phyloP scores from a whole-genome alignment of 2,888 invertebrate genomes.

The Cephonodes hylas region DNA sequence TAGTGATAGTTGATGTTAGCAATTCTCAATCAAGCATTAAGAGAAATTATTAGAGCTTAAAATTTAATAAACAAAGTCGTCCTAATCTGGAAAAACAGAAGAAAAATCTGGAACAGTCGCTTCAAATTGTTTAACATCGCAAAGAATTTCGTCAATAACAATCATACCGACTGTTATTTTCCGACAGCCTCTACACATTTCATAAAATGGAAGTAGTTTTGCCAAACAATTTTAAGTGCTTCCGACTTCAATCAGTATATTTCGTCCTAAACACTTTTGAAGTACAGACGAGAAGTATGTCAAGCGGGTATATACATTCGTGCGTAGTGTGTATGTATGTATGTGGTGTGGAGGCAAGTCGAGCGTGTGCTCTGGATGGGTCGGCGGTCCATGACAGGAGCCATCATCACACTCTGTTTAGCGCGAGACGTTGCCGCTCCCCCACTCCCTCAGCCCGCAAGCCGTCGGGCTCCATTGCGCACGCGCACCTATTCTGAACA shows the following conservation, averaged over 20 bases:
- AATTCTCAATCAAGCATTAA: no score
- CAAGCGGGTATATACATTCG: not conserved
- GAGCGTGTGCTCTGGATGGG: not conserved
- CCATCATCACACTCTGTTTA: slow-evolving; percentile 3
- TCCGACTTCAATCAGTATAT: not conserved
- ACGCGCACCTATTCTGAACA: slow-evolving; percentile 37
- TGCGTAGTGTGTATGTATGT: not conserved
- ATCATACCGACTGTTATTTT: no score
- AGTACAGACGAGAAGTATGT: not conserved
- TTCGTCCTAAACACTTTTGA: not conserved
- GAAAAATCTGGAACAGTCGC: no score
- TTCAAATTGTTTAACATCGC: no score
- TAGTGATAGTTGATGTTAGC: no score
- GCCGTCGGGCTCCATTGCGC: slow-evolving; percentile 47
- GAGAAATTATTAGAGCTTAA: no score
- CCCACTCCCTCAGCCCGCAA: not conserved
- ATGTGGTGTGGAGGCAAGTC: not conserved
- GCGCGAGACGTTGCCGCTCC: slow-evolving; percentile 2
- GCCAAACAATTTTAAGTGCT: no score
- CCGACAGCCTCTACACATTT: no score
- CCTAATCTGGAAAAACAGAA: no score
- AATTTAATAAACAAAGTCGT: no score
- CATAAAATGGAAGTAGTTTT: no score
- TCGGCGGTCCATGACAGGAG: slow-evolving; percentile 2
- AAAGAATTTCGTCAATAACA: no score